These are phyloP conservation scores for Pyrocephalus nanus DNA, from an alignment of 2,797 vertebrate species.

Conservation along the genomic window DNA sequence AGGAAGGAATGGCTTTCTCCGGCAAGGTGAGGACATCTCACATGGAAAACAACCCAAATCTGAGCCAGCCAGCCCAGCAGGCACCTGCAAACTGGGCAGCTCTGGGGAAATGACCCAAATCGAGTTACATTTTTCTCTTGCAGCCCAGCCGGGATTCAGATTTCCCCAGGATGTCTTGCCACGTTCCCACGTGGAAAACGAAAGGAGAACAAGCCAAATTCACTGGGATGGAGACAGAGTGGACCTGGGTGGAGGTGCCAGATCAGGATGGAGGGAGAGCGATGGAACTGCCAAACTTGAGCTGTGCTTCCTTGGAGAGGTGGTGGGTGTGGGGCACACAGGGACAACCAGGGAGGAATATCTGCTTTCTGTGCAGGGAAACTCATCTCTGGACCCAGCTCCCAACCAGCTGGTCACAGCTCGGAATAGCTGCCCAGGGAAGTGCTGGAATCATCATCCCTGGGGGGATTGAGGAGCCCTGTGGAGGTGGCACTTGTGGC, in stretches of 20 bases:
- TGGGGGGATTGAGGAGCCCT: not conserved
- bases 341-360: not conserved
- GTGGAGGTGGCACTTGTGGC: not conserved
- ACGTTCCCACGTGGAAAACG: accelerated
- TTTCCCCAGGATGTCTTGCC: not conserved
- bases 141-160: not conserved
- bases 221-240: accelerated
- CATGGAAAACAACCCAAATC: not conserved
- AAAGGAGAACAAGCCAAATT: not conserved
- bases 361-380: too few relatives aligned
- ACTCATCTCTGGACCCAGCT: too few relatives aligned
- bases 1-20: not conserved
- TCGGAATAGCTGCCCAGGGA: not conserved
- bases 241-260: not conserved
- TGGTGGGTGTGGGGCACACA: not conserved
- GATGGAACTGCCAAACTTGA: not conserved
- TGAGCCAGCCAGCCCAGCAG: not conserved
- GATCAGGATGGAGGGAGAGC: not conserved
- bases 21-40: not conserved
- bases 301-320: not conserved
- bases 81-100: not conserved
- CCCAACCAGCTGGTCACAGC: not conserved
- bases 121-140: not conserved
- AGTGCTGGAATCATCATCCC: not conserved
- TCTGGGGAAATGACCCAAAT: not conserved